Conservation (phyloP, 2,888 invertebrate species). For the Cybosia mesomella region DNA sequence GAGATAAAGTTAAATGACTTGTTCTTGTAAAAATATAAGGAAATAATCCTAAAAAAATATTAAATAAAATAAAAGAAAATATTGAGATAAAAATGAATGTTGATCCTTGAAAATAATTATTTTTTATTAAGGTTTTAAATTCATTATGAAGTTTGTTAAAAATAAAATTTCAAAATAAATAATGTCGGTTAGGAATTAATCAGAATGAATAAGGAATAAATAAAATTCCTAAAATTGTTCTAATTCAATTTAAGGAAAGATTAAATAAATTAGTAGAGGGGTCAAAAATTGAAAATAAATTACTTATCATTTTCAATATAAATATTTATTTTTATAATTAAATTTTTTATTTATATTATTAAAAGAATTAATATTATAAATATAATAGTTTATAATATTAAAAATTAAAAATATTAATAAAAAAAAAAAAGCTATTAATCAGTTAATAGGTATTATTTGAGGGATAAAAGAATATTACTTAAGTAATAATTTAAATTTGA, state of each 20-base stretch:
- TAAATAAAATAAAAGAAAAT: slow-evolving; percentile 88
- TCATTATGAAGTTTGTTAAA: slow-evolving; percentile 81
- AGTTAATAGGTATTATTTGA: slow-evolving; percentile 89
- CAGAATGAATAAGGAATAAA: slow-evolving; percentile 85
- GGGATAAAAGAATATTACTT: slow-evolving; percentile 89
- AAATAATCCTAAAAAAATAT: slow-evolving; percentile 90
- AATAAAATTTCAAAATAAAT: slow-evolving; percentile 82
- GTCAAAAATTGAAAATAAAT: slow-evolving; percentile 90
- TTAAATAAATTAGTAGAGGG: slow-evolving; percentile 84
- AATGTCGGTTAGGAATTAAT: slow-evolving; percentile 84
- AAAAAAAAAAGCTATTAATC: slow-evolving; percentile 81
- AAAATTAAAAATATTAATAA: slow-evolving; percentile 78
- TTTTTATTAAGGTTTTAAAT: slow-evolving; percentile 86
- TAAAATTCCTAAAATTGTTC: slow-evolving; percentile 82
- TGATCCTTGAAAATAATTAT: slow-evolving; percentile 78
- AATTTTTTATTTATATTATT: slow-evolving; percentile 57
- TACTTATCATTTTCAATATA: slow-evolving; percentile 89
- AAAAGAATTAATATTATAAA: slow-evolving; percentile 61
- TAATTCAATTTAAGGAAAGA: slow-evolving; percentile 88
- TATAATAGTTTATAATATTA: slow-evolving; percentile 85
- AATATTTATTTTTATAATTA: slow-evolving; percentile 59
- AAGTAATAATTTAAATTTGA: slow-evolving; percentile 89
- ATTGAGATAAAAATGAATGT: slow-evolving; percentile 86
- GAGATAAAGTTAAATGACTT: slow-evolving; percentile 88
- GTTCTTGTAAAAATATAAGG: slow-evolving; percentile 91